These are phyloP conservation scores for Euwallacea similis DNA, from an alignment of 1,140 invertebrate species.

Conservation along the genomic window DNA sequence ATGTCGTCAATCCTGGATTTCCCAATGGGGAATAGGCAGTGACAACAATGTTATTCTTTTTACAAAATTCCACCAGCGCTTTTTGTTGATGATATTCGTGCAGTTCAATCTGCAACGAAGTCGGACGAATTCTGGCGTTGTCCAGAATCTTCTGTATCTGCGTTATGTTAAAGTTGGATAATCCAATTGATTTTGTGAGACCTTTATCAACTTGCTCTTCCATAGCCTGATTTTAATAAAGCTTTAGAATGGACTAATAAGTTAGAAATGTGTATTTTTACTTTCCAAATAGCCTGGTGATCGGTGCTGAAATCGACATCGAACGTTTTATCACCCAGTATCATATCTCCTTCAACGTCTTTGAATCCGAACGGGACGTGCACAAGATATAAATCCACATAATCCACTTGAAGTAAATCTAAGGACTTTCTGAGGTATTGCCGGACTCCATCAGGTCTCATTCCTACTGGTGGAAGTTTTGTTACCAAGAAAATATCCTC, in stretches of 20 bases:
- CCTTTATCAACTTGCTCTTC: slow-evolving; percentile 70
- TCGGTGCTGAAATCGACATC: slow-evolving; percentile 68
- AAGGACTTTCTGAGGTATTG: slow-evolving; percentile 74
- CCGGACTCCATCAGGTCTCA: slow-evolving; percentile 68
- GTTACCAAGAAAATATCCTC: slow-evolving; percentile 82
- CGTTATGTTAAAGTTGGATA: slow-evolving; percentile 79
- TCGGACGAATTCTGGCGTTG: slow-evolving; percentile 66
- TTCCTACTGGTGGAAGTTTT: slow-evolving; percentile 65
- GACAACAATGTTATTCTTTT: slow-evolving; percentile 69
- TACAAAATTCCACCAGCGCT: slow-evolving; percentile 73
- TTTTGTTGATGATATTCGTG: slow-evolving; percentile 84
- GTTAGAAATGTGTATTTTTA: slow-evolving; percentile 44
- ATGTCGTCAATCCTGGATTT: slow-evolving; percentile 63
- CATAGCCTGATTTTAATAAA: slow-evolving; percentile 62
- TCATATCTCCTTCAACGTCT: slow-evolving; percentile 55
- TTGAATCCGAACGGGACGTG: slow-evolving; percentile 76
- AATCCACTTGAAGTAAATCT: slow-evolving; percentile 71
- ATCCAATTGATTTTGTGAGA: slow-evolving; percentile 68
- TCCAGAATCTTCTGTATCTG: slow-evolving; percentile 69
- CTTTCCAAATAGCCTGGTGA: slow-evolving; percentile 74
- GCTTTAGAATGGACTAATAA: not conserved
- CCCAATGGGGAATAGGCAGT: slow-evolving; percentile 85
- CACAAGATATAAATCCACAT: slow-evolving; percentile 83
- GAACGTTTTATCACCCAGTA: slow-evolving; percentile 64
- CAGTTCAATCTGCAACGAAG: slow-evolving; percentile 76